These are phyloP conservation scores for Disparrhopalites patrizii DNA, from an alignment of 2,888 invertebrate species.

Conservation along the genomic window DNA sequence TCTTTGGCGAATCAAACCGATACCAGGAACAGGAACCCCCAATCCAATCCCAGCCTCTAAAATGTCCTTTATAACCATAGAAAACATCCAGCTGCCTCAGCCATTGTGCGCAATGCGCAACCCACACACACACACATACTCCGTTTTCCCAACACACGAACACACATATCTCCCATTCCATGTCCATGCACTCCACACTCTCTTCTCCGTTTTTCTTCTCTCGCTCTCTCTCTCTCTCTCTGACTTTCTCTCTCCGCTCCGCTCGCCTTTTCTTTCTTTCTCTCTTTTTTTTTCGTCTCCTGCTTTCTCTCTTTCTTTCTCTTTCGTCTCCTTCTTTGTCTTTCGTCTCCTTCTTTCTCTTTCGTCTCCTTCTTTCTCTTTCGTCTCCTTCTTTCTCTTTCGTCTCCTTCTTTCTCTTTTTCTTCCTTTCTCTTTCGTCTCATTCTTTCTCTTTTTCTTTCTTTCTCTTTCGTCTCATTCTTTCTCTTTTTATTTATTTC, in stretches of 20 bases:
- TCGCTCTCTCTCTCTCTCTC: too few species aligned
- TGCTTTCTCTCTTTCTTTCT: not conserved
- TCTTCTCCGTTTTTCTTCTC: too few species aligned
- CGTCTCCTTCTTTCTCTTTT: not conserved
- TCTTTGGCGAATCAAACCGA: constrained; percentile 18
- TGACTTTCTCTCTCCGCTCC: too few species aligned
- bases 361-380: not conserved
- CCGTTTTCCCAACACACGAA: not conserved
- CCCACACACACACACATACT: not conserved
- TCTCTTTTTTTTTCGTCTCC: not conserved
- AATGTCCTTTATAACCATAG: not conserved
- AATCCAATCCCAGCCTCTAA: not conserved
- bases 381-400: not conserved
- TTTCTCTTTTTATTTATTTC: too few species aligned
- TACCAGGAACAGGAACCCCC: constrained; percentile 13
- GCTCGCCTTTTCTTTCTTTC: too few species aligned
- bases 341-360: not conserved
- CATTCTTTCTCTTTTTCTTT: too few species aligned
- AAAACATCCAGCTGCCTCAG: constrained; percentile 5
- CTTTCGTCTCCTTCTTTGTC: not conserved
- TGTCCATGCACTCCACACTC: not conserved
- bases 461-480: not conserved
- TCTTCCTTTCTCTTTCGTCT: not conserved
- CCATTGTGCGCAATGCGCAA: constrained; percentile 18
- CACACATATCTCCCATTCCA: not conserved